phyloP scores from a whole-genome alignment of 2,113 vertebrate genomes.

The Hepsetus odoe region DNA sequence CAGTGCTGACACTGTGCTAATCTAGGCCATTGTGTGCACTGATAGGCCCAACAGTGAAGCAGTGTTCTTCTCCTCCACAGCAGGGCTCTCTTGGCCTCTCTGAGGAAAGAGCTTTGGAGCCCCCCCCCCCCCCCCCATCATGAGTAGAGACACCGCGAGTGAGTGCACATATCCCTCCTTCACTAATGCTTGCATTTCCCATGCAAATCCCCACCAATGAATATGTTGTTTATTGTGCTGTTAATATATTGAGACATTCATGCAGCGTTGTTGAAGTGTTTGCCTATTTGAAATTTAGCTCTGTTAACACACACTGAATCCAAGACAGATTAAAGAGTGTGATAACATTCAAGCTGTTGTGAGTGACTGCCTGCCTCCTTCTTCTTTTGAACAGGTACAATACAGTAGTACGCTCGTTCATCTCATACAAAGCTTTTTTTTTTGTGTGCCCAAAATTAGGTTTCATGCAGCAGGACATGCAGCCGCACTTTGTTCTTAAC shows the following conservation, averaged over 20 bases:
- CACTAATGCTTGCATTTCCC: constrained; percentile 72
- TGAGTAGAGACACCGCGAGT: constrained; percentile 51
- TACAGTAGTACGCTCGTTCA: background rate
- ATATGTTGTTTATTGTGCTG: constrained; percentile 76
- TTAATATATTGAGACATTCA: constrained; percentile 75
- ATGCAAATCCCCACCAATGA: constrained; percentile 78
- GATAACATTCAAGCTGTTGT: constrained; percentile 68
- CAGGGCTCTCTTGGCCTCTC: constrained; percentile 57
- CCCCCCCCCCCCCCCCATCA: constrained; percentile 52
- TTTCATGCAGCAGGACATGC: no score
- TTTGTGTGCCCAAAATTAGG: no score
- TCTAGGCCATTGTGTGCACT: constrained; percentile 71
- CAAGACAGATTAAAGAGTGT: constrained; percentile 73
- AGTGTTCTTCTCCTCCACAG: constrained; percentile 43
- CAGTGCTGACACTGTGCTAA: constrained; percentile 75
- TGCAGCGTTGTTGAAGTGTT: constrained; percentile 73
- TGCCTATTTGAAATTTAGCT: constrained; percentile 67
- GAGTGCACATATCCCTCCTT: constrained; percentile 59
- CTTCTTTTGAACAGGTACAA: constrained; percentile 39
- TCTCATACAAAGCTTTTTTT: no score
- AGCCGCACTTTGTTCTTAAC: no score
- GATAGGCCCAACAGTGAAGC: constrained; percentile 67
- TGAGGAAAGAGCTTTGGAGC: constrained; percentile 72
- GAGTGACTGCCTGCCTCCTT: constrained; percentile 62
- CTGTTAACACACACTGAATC: constrained; percentile 77